Evolutionary conservation across 2,888 invertebrate species (phyloP).

Genomic region (Gonocerus acuteangulatus): DNA sequence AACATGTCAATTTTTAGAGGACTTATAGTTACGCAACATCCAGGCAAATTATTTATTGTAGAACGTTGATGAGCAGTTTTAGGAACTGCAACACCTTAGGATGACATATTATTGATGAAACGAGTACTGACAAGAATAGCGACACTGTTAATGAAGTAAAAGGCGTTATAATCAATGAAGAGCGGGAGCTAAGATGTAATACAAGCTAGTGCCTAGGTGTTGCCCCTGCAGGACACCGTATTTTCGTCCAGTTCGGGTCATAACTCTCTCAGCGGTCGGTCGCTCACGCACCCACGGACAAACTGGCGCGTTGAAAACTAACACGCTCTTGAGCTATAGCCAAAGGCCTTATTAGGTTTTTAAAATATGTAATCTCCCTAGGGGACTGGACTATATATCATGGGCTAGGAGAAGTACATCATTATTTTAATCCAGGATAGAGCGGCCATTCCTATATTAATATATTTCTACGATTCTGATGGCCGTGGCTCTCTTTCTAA

Average conservation of each 20-base stretch:
- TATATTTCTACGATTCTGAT: background rate
- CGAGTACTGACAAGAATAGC: too few species aligned
- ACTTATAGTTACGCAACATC: too few species aligned
- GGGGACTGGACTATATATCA: background rate
- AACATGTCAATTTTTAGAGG: too few species aligned
- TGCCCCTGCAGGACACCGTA: background rate
- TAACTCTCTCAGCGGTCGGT: constrained; percentile 22
- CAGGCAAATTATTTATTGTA: too few species aligned
- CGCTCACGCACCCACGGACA: constrained; percentile 6
- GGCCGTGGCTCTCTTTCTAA: background rate
- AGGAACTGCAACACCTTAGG: too few species aligned
- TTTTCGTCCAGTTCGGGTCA: background rate
- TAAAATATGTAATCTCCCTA: constrained; percentile 22
- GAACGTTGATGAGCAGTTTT: too few species aligned
- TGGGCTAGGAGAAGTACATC: background rate
- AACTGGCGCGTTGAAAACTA: constrained; percentile 18
- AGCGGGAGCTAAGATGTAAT: too few species aligned
- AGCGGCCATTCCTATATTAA: background rate
- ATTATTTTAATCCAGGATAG: constrained; percentile 2
- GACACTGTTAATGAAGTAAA: too few species aligned
- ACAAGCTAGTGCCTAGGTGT: too few species aligned
- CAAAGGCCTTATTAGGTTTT: constrained; percentile 22
- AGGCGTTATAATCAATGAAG: too few species aligned
- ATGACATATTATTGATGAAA: too few species aligned
- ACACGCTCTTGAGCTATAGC: constrained; percentile 21